phyloP scores from a whole-genome alignment of 2,113 vertebrate species.

The Raja brachyura region DNA sequence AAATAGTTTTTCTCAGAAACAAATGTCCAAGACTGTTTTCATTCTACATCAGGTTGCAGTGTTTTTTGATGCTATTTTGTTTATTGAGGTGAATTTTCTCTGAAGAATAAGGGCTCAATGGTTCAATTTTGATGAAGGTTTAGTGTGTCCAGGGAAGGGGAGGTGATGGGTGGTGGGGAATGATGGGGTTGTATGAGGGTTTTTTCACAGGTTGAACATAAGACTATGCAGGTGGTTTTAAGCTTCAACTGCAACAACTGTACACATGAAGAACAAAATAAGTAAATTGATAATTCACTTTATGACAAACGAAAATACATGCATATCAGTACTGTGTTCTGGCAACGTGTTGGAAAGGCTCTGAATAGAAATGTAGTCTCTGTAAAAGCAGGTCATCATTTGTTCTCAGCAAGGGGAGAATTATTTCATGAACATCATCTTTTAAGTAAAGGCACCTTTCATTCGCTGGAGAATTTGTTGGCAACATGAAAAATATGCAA shows the following conservation, averaged over 20 bases:
- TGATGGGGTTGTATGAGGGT: too few species aligned
- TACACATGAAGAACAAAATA: neutral
- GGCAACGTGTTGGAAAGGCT: neutral
- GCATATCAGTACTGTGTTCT: neutral
- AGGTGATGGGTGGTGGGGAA: too few species aligned
- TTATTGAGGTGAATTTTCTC: neutral
- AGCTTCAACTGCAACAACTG: neutral
- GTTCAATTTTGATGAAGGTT: neutral
- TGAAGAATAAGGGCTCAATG: slow-evolving; percentile 17
- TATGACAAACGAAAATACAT: neutral
- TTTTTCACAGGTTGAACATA: neutral
- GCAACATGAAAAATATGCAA: neutral
- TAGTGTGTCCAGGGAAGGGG: neutral
- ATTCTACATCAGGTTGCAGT: neutral
- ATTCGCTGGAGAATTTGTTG: neutral
- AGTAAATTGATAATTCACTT: neutral
- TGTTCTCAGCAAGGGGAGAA: neutral
- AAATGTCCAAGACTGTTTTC: neutral
- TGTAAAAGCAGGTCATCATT: neutral
- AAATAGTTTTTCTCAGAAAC: neutral
- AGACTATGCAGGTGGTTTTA: neutral
- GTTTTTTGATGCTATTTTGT: neutral
- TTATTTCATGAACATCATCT: neutral
- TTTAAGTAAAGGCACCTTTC: neutral
- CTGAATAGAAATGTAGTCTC: neutral